Percentiles rank a stretch among this genome's conserved stretches.
These are phyloP conservation scores for Nomada hirtipes DNA, from an alignment of 2,888 invertebrate genomes.

Conservation along the genomic window DNA sequence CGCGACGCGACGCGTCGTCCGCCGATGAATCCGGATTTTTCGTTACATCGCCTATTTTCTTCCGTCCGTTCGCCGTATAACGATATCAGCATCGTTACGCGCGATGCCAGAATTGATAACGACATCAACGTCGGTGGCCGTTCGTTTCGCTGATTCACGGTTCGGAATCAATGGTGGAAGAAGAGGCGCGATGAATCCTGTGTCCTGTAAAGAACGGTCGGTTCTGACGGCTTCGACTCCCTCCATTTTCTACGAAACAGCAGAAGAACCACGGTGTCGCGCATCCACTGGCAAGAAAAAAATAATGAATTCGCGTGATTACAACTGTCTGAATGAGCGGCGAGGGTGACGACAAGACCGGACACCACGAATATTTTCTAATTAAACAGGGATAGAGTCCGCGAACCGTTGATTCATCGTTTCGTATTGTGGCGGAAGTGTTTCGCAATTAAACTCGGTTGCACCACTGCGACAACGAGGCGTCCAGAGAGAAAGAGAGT, in stretches of 20 bases:
- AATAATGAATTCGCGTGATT: constrained; percentile 60
- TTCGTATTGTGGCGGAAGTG: constrained; percentile 67
- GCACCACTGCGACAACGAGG: constrained; percentile 64
- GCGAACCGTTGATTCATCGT: constrained; percentile 71
- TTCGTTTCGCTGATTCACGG: constrained; percentile 15
- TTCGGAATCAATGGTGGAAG: neutral
- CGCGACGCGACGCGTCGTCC: neutral
- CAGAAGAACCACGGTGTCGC: neutral
- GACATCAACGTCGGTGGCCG: neutral
- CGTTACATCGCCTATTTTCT: constrained; percentile 6
- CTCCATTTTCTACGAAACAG: neutral
- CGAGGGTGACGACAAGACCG: constrained; percentile 1
- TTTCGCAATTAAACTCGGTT: constrained; percentile 73
- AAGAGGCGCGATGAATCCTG: neutral
- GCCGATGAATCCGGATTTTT: neutral
- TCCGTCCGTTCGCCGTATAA: constrained; percentile 21
- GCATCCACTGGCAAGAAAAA: constrained; percentile 39
- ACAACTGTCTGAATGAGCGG: constrained; percentile 26
- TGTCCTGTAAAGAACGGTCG: too few relatives aligned
- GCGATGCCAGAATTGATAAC: constrained; percentile 2
- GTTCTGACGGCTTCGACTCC: neutral
- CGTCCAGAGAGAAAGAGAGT: constrained; percentile 6
- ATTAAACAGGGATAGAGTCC: constrained; percentile 72
- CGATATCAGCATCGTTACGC: constrained; percentile 21
- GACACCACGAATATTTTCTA: constrained; percentile 68